These are phyloP conservation scores for Drosophila repleta DNA, from an alignment of 1,140 invertebrate species.

Conservation along the genomic window DNA sequence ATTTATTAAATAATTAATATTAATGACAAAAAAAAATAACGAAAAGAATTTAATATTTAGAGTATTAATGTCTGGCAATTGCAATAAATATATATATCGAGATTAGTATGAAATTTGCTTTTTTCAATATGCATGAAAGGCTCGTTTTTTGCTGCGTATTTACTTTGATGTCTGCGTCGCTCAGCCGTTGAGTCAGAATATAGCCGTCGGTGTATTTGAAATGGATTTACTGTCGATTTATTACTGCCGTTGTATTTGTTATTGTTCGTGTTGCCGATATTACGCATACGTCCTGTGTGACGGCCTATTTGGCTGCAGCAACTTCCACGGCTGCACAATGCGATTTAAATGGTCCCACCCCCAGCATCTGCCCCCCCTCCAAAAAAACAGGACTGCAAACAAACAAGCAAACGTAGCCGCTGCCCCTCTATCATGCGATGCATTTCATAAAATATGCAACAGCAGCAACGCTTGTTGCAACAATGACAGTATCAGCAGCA, in stretches of 20 bases:
- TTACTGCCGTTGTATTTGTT: slow-evolving; percentile 28
- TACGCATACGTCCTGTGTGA: slow-evolving; percentile 34
- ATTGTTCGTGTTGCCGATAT: slow-evolving; percentile 19
- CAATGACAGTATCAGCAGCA: slow-evolving; percentile 67
- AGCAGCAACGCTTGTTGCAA: slow-evolving; percentile 64
- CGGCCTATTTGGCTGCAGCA: slow-evolving; percentile 22
- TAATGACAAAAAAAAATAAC: too few relatives aligned
- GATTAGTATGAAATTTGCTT: neutral
- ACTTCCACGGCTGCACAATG: slow-evolving; percentile 33
- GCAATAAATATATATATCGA: neutral
- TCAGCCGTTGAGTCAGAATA: slow-evolving; percentile 4
- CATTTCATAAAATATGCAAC: slow-evolving; percentile 68
- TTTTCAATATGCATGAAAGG: neutral
- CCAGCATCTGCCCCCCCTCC: neutral
- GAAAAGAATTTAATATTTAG: neutral
- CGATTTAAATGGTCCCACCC: slow-evolving; percentile 54
- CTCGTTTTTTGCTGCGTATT: slow-evolving; percentile 3
- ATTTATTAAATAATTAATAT: neutral
- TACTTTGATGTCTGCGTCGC: slow-evolving; percentile 16
- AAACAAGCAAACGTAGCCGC: slow-evolving; percentile 22
- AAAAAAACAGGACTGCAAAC: slow-evolving; percentile 24
- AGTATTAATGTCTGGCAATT: neutral
- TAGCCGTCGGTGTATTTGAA: slow-evolving; percentile 15
- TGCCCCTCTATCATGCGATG: neutral
- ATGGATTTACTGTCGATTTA: slow-evolving; percentile 49